Percentiles rank a stretch among this genome's conserved stretches.
Evolutionary conservation across 2,113 vertebrate species (phyloP).

Genomic region (Pogona vitticeps): DNA sequence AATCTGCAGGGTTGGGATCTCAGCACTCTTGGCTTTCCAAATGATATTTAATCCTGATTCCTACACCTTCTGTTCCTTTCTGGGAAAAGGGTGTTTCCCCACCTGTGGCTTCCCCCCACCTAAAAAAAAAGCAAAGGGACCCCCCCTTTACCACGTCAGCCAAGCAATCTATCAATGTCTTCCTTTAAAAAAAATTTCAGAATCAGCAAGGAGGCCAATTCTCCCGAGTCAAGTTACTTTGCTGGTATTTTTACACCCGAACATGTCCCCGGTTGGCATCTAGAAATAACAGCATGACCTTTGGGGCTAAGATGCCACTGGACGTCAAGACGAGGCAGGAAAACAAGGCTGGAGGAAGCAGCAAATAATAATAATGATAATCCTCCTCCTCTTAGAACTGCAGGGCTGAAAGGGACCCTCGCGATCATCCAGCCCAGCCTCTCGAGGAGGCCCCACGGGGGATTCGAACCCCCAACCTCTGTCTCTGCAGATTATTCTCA

Average conservation of each 20-base stretch:
- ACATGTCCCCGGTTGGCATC: neutral
- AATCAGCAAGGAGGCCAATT: neutral
- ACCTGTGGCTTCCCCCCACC: too few relatives aligned
- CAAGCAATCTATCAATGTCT: too few relatives aligned
- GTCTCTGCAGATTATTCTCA: neutral
- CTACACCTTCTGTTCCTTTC: too few relatives aligned
- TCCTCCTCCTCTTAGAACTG: too few relatives aligned
- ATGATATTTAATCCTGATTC: too few relatives aligned
- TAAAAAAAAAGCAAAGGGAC: neutral
- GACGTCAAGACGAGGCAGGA: neutral
- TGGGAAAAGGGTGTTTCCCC: too few relatives aligned
- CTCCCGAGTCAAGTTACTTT: slow-evolving; percentile 29
- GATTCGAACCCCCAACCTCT: neutral
- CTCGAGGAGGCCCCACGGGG: too few relatives aligned
- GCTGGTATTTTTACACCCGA: neutral
- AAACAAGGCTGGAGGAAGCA: neutral
- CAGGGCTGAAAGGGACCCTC: too few relatives aligned
- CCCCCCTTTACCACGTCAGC: neutral
- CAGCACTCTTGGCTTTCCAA: too few relatives aligned
- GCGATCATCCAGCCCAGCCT: too few relatives aligned
- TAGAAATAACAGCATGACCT: slow-evolving; percentile 29
- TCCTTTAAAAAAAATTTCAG: neutral
- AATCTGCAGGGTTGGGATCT: too few relatives aligned
- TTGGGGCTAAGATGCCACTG: neutral
- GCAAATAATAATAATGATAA: too few relatives aligned